Conservation (phyloP, 2,888 invertebrate species). For the Eupithecia subfuscata region DNA sequence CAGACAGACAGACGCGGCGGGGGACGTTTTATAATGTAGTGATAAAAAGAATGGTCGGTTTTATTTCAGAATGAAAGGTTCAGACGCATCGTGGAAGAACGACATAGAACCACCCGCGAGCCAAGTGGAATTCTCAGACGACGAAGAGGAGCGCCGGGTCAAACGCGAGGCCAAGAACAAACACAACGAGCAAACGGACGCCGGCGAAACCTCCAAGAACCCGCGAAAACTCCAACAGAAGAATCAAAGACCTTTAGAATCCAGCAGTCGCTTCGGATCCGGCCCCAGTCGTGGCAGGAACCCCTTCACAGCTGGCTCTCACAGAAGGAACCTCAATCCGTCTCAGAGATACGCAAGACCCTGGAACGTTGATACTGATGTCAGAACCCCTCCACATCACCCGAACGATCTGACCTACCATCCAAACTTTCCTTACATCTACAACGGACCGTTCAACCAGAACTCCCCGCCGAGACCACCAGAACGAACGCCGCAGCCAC, state of each 20-base stretch:
- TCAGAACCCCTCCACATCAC: constrained; percentile 62
- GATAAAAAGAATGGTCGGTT: background rate
- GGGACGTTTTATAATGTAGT: too few species aligned
- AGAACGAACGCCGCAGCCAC: constrained; percentile 51
- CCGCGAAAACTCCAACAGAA: constrained; percentile 51
- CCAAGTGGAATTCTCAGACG: constrained; percentile 93
- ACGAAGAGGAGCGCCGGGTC: constrained; percentile 90
- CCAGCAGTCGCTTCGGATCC: constrained; percentile 73
- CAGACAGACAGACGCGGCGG: too few species aligned
- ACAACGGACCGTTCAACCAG: constrained; percentile 53
- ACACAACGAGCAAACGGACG: constrained; percentile 48
- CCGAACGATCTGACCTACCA: constrained; percentile 53
- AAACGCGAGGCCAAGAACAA: constrained; percentile 58
- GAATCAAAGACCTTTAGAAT: constrained; percentile 69
- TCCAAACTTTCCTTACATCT: constrained; percentile 55
- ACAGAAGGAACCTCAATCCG: constrained; percentile 58
- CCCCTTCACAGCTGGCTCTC: constrained; percentile 60
- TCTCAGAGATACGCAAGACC: constrained; percentile 58
- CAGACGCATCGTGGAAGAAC: constrained; percentile 94
- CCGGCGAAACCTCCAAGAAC: constrained; percentile 65
- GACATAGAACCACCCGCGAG: constrained; percentile 92
- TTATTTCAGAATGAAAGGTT: constrained; percentile 88
- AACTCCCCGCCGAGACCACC: too few species aligned
- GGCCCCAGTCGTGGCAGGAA: constrained; percentile 69
- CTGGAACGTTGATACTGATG: constrained; percentile 45